phyloP scores from a whole-genome alignment of 2,113 vertebrate genomes.

The Charadrius vociferus region DNA sequence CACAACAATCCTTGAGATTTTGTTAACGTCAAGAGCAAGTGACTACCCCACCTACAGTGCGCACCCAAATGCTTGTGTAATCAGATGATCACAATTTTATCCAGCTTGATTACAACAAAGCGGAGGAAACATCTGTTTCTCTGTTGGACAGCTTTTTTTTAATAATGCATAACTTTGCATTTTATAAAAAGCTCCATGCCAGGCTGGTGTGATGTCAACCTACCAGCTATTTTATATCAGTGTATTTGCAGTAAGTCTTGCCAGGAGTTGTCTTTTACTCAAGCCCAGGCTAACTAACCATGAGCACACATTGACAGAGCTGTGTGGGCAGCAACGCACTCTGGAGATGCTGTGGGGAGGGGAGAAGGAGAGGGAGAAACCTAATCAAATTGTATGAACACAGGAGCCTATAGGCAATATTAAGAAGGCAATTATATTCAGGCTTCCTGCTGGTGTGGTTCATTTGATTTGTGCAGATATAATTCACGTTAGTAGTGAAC shows the following conservation, averaged over 20 bases:
- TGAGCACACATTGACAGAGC: background rate
- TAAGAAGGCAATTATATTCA: background rate
- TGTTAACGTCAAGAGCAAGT: background rate
- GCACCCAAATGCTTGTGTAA: background rate
- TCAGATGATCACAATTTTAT: background rate
- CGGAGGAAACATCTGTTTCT: background rate
- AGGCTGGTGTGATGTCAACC: background rate
- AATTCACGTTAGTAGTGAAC: background rate
- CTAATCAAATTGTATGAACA: background rate
- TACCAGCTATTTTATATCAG: background rate
- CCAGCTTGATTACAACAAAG: background rate
- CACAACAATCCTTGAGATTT: background rate
- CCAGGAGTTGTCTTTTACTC: background rate
- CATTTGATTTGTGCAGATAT: background rate
- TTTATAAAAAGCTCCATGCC: background rate
- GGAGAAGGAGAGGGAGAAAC: background rate
- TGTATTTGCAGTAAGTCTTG: background rate
- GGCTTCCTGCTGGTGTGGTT: background rate
- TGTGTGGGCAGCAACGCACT: background rate
- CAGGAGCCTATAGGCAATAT: background rate
- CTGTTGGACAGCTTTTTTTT: background rate
- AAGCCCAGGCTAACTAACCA: background rate
- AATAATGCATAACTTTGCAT: background rate
- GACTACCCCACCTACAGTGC: background rate
- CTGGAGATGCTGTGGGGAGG: background rate